Percentiles rank a stretch among this genome's conserved stretches.
phyloP scores from a whole-genome alignment of 1,140 invertebrate species.

The Pygmarrhopalites habei region DNA sequence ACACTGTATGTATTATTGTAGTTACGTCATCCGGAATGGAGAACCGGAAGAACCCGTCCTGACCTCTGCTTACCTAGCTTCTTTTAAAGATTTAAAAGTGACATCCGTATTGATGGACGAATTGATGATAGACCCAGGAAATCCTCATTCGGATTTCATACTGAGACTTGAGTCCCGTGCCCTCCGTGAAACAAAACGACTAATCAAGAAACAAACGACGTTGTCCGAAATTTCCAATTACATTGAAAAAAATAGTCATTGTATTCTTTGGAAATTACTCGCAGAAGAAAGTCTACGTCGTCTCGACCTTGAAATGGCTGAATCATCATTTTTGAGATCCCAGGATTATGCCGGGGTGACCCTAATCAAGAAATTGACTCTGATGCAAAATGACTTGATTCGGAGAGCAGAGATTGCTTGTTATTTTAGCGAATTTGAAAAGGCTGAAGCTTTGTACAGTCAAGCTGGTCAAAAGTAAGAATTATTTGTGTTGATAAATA shows the following conservation, averaged over 20 bases:
- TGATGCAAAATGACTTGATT: slow-evolving; percentile 78
- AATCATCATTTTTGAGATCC: slow-evolving; percentile 88
- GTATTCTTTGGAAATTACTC: slow-evolving; percentile 80
- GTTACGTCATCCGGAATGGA: slow-evolving; percentile 45
- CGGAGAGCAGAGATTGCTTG: slow-evolving; percentile 82
- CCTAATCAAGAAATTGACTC: slow-evolving; percentile 77
- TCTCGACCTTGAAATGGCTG: slow-evolving; percentile 80
- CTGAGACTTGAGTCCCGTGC: slow-evolving; percentile 86
- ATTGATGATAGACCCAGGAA: slow-evolving; percentile 70
- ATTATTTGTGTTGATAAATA: no score
- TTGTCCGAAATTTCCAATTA: slow-evolving; percentile 84
- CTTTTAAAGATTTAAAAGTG: slow-evolving; percentile 80
- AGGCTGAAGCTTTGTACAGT: slow-evolving; percentile 86
- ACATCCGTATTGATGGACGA: slow-evolving; percentile 83
- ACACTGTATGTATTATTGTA: neutral
- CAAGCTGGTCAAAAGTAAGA: slow-evolving; percentile 76
- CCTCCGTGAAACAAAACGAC: slow-evolving; percentile 80
- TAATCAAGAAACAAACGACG: slow-evolving; percentile 76
- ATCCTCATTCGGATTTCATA: slow-evolving; percentile 63
- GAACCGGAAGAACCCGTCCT: slow-evolving; percentile 87
- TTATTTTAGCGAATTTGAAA: slow-evolving; percentile 88
- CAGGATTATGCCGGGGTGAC: slow-evolving; percentile 73
- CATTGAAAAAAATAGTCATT: slow-evolving; percentile 93
- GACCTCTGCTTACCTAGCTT: slow-evolving; percentile 75
- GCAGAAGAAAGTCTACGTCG: slow-evolving; percentile 83